phyloP scores from a whole-genome alignment of 2,113 vertebrate genomes.

The Panthera tigris region DNA sequence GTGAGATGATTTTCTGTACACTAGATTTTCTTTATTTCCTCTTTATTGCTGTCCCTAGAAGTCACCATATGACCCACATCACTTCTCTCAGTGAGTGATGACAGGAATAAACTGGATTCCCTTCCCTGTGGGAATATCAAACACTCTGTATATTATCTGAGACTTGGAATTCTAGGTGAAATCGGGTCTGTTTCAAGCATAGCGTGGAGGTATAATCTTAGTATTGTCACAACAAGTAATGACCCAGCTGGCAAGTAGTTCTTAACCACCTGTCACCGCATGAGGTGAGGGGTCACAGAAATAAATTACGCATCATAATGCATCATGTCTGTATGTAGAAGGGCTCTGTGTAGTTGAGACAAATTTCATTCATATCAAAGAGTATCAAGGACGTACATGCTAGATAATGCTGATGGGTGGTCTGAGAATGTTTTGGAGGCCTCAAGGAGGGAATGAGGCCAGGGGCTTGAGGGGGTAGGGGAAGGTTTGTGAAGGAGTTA shows the following conservation, averaged over 20 bases:
- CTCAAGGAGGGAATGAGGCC: not conserved
- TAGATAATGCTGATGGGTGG: rapidly evolving
- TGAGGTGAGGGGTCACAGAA: not conserved
- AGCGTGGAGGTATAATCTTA: not conserved
- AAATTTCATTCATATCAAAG: not conserved
- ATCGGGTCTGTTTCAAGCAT: not conserved
- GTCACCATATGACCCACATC: rapidly evolving
- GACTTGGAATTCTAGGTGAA: not conserved
- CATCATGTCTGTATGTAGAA: not conserved
- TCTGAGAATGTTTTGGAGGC: slow-evolving; percentile 32
- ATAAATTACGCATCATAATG: not conserved
- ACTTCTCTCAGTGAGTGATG: not conserved
- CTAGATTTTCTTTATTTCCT: too few relatives aligned
- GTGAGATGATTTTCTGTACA: not conserved
- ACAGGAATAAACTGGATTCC: not conserved
- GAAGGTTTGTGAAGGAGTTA: not conserved
- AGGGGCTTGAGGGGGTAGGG: not conserved
- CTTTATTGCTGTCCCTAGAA: not conserved
- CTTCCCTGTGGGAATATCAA: not conserved
- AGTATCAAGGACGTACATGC: not conserved
- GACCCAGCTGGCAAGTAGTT: not conserved
- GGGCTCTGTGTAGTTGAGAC: not conserved
- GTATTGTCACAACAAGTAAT: not conserved
- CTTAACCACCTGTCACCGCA: not conserved
- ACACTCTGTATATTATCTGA: rapidly evolving